Conservation (phyloP, 2,797 vertebrate species). For the Darevskia mixta region DNA sequence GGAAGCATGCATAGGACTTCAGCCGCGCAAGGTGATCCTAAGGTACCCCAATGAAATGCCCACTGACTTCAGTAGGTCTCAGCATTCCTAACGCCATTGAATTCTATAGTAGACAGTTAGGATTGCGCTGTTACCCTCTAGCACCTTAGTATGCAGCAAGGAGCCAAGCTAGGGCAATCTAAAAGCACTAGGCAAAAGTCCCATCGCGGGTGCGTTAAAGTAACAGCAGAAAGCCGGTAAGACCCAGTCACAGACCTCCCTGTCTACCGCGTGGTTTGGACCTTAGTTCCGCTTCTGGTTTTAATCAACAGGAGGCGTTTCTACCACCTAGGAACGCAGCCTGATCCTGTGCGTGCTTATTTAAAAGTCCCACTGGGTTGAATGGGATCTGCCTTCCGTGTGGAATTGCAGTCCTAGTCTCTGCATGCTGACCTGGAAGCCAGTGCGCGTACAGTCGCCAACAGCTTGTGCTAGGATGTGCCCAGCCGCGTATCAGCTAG, state of each 20-base stretch:
- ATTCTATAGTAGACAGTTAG: neutral
- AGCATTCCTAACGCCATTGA: neutral
- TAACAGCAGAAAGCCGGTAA: neutral
- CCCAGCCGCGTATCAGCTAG: neutral
- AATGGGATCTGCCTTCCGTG: neutral
- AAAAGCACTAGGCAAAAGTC: neutral
- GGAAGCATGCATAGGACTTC: neutral
- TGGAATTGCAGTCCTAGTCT: neutral
- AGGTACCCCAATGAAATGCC: too few species aligned
- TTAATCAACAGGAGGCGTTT: neutral
- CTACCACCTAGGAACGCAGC: too few species aligned
- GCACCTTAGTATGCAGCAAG: neutral
- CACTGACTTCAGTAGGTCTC: too few species aligned
- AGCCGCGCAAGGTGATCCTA: neutral
- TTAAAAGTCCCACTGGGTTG: neutral
- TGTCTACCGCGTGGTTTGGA: neutral
- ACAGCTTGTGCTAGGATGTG: too few species aligned
- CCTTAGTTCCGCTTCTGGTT: neutral
- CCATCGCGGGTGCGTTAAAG: neutral
- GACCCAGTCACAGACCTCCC: neutral
- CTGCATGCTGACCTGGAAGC: too few species aligned
- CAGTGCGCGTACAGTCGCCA: too few species aligned
- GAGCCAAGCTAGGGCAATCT: neutral
- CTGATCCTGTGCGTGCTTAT: neutral
- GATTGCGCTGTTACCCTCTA: too few species aligned